Conservation (phyloP, 2,113 vertebrate species). For the Anguilla rostrata region DNA sequence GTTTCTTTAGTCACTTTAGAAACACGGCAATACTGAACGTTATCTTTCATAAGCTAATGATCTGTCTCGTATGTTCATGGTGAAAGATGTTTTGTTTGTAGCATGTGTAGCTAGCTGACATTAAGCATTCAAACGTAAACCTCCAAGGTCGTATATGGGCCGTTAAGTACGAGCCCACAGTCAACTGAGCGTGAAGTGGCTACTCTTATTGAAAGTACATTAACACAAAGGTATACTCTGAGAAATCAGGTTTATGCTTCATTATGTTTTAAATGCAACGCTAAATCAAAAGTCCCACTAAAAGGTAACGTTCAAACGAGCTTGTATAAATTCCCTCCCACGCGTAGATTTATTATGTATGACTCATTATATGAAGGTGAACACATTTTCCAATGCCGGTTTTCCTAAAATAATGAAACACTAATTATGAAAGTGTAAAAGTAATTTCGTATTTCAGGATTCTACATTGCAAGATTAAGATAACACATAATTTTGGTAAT, state of each 20-base stretch:
- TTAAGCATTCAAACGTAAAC: background rate
- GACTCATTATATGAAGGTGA: background rate
- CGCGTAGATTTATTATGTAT: background rate
- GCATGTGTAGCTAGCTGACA: background rate
- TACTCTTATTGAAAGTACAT: background rate
- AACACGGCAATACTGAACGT: background rate
- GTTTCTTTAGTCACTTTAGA: background rate
- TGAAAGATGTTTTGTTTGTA: background rate
- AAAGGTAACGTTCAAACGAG: background rate
- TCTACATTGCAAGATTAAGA: background rate
- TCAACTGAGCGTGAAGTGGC: background rate
- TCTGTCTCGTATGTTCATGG: background rate
- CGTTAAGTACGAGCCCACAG: background rate
- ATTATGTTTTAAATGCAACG: background rate
- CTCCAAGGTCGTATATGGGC: background rate
- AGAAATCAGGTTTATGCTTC: background rate
- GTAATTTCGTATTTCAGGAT: background rate
- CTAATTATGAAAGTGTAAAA: background rate
- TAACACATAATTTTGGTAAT: background rate
- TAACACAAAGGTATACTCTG: background rate
- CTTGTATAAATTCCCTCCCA: background rate
- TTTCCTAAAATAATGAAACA: background rate
- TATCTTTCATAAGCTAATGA: background rate
- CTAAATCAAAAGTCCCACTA: background rate
- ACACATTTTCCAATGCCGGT: background rate